Evolutionary conservation across 2,113 vertebrate genomes (phyloP).

Genomic region (Sphyrna mokarran): DNA sequence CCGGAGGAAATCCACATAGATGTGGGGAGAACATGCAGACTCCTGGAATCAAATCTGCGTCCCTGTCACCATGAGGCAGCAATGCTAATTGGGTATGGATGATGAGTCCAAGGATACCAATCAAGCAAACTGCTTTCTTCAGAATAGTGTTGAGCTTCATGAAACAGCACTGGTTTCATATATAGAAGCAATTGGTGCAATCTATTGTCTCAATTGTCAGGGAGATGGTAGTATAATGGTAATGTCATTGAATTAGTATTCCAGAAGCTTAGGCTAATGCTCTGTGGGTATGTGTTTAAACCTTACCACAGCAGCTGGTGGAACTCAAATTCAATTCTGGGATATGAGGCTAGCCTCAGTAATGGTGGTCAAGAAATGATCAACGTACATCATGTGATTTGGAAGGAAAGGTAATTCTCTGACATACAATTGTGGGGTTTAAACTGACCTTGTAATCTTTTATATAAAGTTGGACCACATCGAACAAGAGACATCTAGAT

Average conservation of each 20-base stretch:
- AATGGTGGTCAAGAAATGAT: too few species aligned
- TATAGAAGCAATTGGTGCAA: background rate
- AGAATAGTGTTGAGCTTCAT: background rate
- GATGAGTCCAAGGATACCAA: background rate
- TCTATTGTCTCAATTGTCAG: background rate
- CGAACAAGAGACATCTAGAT: background rate
- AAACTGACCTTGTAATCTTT: background rate
- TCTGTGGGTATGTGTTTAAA: too few species aligned
- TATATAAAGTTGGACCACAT: background rate
- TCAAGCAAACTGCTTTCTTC: background rate
- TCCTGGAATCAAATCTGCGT: too few species aligned
- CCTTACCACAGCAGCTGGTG: too few species aligned
- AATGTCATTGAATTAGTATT: too few species aligned
- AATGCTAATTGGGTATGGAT: background rate
- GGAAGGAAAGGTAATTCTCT: slow-evolving; percentile 62
- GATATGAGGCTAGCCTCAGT: too few species aligned
- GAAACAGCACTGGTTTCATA: background rate
- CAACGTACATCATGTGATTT: slow-evolving; percentile 62
- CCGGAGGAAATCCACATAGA: too few species aligned
- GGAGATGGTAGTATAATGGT: too few species aligned
- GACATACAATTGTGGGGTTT: background rate
- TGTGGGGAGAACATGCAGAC: too few species aligned
- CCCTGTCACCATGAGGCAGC: too few species aligned
- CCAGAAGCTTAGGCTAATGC: too few species aligned
- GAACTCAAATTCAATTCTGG: too few species aligned